Percentiles rank a stretch among this genome's conserved stretches.
Evolutionary conservation across 2,797 vertebrate species (phyloP).

Genomic region (Pangasius larnaudii): DNA sequence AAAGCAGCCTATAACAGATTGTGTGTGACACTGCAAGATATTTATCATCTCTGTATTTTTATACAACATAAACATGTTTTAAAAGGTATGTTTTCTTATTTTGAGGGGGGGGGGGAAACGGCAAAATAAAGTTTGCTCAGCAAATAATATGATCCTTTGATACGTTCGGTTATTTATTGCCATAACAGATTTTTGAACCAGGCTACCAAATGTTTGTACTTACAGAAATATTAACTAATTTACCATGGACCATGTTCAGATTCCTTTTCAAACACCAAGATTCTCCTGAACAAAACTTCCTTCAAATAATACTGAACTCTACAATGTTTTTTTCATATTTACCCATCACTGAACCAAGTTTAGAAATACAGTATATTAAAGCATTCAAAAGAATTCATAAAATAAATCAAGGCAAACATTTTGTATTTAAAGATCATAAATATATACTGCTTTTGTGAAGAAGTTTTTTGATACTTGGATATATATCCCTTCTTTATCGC

Average conservation of each 20-base stretch:
- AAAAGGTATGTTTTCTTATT: conserved; percentile 19
- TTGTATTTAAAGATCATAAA: conserved; percentile 55
- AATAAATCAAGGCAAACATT: conserved; percentile 59
- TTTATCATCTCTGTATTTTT: conserved; percentile 53
- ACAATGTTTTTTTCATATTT: conserved; percentile 27
- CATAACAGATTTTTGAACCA: conserved; percentile 57
- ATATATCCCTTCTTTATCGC: conserved; percentile 52
- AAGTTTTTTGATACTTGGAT: conserved; percentile 43
- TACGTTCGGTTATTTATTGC: conserved; percentile 67
- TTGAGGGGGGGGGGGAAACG: conserved; percentile 41
- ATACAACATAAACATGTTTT: conserved; percentile 63
- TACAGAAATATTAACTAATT: not conserved
- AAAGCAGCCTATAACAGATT: conserved; percentile 67
- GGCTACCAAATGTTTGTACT: conserved; percentile 6
- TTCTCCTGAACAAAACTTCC: conserved; percentile 55
- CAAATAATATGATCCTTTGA: conserved; percentile 58
- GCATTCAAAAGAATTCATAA: conserved; percentile 51
- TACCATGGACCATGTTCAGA: not conserved
- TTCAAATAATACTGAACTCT: conserved; percentile 40
- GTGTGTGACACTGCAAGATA: conserved; percentile 58
- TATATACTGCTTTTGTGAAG: conserved; percentile 44
- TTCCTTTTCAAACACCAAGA: conserved; percentile 40
- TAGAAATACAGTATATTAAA: conserved; percentile 45
- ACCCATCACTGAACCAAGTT: conserved; percentile 34
- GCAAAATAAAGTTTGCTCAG: conserved; percentile 61